Evolutionary conservation across 2,797 vertebrate genomes (phyloP).

Genomic region (Naso thynnoides): DNA sequence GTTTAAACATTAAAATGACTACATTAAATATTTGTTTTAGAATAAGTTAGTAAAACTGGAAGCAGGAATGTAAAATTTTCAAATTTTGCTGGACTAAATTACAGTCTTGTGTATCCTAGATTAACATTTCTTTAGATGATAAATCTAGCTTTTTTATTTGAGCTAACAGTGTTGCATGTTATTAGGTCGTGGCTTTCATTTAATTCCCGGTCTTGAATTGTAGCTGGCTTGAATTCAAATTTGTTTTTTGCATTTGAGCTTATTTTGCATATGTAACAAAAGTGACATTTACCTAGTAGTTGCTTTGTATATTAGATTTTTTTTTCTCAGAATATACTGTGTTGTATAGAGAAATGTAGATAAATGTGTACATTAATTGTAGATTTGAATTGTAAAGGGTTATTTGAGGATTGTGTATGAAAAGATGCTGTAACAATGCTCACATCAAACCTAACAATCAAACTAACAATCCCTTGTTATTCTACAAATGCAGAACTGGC

Average conservation of each 20-base stretch:
- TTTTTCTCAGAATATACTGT: constrained; percentile 53
- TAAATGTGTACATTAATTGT: constrained; percentile 68
- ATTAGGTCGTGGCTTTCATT: constrained; percentile 24
- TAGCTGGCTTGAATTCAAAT: constrained; percentile 5
- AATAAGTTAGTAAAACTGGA: constrained; percentile 8
- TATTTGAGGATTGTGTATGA: constrained; percentile 44
- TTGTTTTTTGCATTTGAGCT: constrained; percentile 34
- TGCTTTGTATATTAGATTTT: constrained; percentile 54
- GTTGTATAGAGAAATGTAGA: constrained; percentile 69
- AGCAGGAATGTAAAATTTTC: not conserved
- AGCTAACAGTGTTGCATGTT: constrained; percentile 27
- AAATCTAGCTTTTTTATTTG: constrained; percentile 17
- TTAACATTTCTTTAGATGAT: constrained; percentile 10
- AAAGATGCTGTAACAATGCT: constrained; percentile 44
- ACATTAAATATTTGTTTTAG: constrained; percentile 1
- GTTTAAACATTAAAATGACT: constrained; percentile 6
- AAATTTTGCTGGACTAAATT: constrained; percentile 3
- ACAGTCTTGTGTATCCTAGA: not conserved
- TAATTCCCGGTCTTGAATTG: constrained; percentile 11
- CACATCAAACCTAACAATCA: constrained; percentile 25
- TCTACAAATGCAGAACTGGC: constrained; percentile 46
- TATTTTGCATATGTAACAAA: constrained; percentile 36
- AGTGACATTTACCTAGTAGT: constrained; percentile 45
- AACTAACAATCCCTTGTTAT: constrained; percentile 45
- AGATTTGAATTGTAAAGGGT: constrained; percentile 55